A percentile compares a stretch with the other conserved stretches of the same genome.
Conservation (phyloP, 1,140 invertebrate species). For the Ruditapes philippinarum region DNA sequence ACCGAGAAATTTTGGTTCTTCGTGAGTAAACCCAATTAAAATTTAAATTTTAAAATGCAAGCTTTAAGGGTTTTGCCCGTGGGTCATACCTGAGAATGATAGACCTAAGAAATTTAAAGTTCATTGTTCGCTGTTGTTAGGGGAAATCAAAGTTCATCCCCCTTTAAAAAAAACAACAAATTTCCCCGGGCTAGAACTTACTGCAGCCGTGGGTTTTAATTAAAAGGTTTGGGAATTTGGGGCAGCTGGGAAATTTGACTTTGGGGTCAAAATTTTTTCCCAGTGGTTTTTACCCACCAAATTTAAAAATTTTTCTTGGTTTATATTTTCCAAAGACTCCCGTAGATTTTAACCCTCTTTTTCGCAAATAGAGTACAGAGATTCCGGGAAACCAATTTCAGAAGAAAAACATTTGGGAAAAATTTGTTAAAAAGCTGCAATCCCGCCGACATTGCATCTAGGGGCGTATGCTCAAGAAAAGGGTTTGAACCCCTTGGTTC, state of each 20-base stretch:
- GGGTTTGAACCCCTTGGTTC: not conserved
- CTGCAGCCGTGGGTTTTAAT: constrained; percentile 70
- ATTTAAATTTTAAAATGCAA: constrained; percentile 71
- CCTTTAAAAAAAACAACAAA: constrained; percentile 64
- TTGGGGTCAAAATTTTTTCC: not conserved
- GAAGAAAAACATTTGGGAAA: constrained; percentile 47
- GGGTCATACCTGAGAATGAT: constrained; percentile 65
- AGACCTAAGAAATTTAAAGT: constrained; percentile 15
- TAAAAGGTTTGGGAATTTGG: constrained; percentile 61
- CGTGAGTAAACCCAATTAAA: not conserved
- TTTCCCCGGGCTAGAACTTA: constrained; percentile 72
- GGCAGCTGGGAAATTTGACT: constrained; percentile 55
- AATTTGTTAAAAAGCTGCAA: constrained; percentile 60
- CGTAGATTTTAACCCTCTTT: constrained; percentile 66
- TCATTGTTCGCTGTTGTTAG: no score
- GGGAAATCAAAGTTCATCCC: constrained; percentile 69
- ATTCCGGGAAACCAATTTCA: constrained; percentile 41
- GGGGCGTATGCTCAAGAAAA: not conserved
- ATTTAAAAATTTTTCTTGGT: no score
- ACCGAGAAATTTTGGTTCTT: no score
- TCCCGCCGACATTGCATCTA: constrained; percentile 69
- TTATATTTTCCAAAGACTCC: constrained; percentile 67
- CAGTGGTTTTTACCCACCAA: no score
- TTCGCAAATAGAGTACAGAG: constrained; percentile 71
- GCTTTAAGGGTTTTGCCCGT: constrained; percentile 66